These are phyloP conservation scores for Machimus atricapillus DNA, from an alignment of 2,888 invertebrate species.

Conservation along the genomic window DNA sequence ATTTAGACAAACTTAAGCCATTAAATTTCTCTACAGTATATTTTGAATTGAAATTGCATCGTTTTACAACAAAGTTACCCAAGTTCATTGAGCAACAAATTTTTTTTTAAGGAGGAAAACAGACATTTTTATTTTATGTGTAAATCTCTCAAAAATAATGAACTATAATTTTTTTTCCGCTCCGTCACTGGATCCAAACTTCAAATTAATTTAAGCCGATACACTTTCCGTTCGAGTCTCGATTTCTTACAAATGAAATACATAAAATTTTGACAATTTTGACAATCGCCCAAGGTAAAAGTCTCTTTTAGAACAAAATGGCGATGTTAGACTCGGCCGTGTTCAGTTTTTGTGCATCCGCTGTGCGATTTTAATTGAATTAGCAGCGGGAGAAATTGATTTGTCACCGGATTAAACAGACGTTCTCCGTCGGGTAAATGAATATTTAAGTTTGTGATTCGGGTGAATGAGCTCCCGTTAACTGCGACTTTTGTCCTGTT, in stretches of 20 bases:
- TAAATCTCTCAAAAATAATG: too few relatives aligned
- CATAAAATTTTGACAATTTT: neutral
- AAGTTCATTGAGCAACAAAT: too few relatives aligned
- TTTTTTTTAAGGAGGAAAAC: too few relatives aligned
- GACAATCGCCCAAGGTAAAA: constrained; percentile 2
- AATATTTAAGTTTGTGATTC: neutral
- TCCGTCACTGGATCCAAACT: neutral
- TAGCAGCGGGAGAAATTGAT: neutral
- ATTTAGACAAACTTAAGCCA: too few relatives aligned
- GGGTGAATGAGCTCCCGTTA: neutral
- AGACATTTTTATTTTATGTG: too few relatives aligned
- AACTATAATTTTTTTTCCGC: too few relatives aligned
- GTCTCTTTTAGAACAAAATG: constrained; percentile 43
- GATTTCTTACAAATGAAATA: neutral
- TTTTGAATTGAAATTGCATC: too few relatives aligned
- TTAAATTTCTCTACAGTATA: too few relatives aligned
- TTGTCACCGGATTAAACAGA: neutral
- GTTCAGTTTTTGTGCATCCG: neutral
- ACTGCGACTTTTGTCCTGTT: neutral
- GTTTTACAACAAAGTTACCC: too few relatives aligned
- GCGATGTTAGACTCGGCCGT: constrained; percentile 31
- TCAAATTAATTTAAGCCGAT: neutral
- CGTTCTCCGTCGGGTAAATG: neutral
- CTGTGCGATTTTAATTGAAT: constrained; percentile 16
- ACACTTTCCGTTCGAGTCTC: neutral